Base-by-base conservation (phyloP, 1,140 invertebrate species). In the Condylostylus longicornis region DNA sequence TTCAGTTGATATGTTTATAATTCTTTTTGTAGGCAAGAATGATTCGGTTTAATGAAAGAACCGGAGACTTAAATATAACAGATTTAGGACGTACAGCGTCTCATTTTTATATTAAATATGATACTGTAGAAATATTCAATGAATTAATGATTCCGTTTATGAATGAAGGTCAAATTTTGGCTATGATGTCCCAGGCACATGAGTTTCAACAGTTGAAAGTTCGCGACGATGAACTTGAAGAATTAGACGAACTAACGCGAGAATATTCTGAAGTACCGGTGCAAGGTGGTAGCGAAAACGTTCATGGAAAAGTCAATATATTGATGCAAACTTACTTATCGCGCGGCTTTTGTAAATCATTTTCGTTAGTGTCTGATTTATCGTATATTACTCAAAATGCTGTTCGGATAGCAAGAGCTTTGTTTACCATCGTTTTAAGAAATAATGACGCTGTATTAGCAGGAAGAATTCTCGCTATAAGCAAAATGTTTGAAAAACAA, bases 131-230 rank as follows among this genome's bases (percentile, higher is more conserved):
- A 62, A 75, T 82, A 25, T 84, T 95, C 52, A 89, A 91, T 60
- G 78, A 85, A 49, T 65, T 77, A 42, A 67, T 85, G 42, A 72
- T 72, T 32, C 68, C 75, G 10, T 62, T 80, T 8, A 93, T 98
- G 86, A 79, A 73, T 18, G 86, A 95, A 44, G 72, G 75, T 3
- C 81, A 89, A 45, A 79, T 98, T 25, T 63, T 98, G 7, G 71
- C 71, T 40, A 78, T 98, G 70, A 76, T 99, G 21, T 88, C 90
- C 2, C 72, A 77, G 40, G 79, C 93, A 2, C 80, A 87, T 43
- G 95, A 98, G 65, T 99, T 98, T 65, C 72, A 90, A 48, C 93
- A 98, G 54, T 70, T 99, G 0, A 97, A 98, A 66, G 79, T 93
- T 1, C 69, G 95, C 35, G 89, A 98, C 49, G 91, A 98, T 54